A percentile compares a stretch with the other conserved stretches of the same genome.
These are phyloP conservation scores for Hippopotamus amphibius DNA, from an alignment of 2,113 vertebrate species.

Conservation along the genomic window DNA sequence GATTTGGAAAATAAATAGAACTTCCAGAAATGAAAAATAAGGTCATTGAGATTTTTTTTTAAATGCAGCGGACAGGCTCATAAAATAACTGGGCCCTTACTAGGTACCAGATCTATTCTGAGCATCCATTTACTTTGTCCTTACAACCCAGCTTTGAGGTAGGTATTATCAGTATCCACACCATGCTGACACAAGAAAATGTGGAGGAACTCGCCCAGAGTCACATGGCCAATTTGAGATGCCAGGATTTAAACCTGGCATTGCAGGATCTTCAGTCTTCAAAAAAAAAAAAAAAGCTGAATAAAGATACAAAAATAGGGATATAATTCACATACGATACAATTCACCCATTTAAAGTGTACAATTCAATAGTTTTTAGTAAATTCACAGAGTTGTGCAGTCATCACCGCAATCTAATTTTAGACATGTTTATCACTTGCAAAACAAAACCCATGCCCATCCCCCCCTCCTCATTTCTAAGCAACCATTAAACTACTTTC, in stretches of 20 bases:
- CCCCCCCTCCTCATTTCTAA: background rate
- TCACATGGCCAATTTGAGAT: background rate
- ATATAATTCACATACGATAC: background rate
- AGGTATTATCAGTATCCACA: background rate
- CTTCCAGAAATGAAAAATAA: background rate
- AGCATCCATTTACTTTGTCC: background rate
- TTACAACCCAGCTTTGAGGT: background rate
- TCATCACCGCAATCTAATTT: background rate
- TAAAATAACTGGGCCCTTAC: background rate
- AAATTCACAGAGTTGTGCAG: background rate
- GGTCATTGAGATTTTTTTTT: background rate
- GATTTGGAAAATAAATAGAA: constrained; percentile 4
- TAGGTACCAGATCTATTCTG: background rate
- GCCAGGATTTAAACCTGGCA: background rate
- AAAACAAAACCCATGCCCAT: background rate
- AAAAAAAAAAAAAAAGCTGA: background rate
- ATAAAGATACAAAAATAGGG: background rate
- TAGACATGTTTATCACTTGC: background rate
- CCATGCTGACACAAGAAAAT: background rate
- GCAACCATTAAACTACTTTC: background rate
- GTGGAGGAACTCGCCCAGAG: background rate
- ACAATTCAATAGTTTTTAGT: background rate
- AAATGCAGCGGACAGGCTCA: background rate
- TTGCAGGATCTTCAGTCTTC: background rate
- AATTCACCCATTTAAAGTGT: background rate